A percentile compares a stretch with the other conserved stretches of the same genome.
These are phyloP conservation scores for Latrodectus elegans DNA, from an alignment of 2,888 invertebrate genomes.

Conservation along the genomic window DNA sequence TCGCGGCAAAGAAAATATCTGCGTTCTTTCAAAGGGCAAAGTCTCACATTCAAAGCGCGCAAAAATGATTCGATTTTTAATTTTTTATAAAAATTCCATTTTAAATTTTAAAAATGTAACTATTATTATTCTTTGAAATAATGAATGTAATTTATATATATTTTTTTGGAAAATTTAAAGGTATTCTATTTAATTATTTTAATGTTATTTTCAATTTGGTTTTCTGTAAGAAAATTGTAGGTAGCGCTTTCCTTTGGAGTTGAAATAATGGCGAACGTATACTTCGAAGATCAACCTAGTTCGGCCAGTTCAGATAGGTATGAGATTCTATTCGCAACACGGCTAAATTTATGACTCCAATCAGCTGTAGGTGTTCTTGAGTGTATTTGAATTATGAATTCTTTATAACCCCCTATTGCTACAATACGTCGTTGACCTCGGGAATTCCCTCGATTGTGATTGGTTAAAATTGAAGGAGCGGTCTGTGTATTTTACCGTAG, in stretches of 20 bases:
- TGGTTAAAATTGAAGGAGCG: conserved; percentile 42
- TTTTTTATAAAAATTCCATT: no score
- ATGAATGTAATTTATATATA: no score
- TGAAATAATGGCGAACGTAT: conserved; percentile 45
- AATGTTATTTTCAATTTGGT: no score
- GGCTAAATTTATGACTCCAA: background rate
- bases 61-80: no score
- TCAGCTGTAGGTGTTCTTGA: no score
- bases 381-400: conserved; percentile 4
- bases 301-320: conserved; percentile 95
- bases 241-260: conserved; percentile 36
- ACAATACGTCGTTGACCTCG: conserved; percentile 11
- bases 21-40: no score
- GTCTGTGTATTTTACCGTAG: conserved; percentile 8
- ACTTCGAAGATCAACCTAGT: conserved; percentile 83
- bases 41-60: no score
- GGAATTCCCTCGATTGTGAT: conserved; percentile 46
- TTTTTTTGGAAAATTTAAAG: no score
- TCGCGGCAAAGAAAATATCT: no score
- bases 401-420: background rate
- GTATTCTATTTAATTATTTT: no score
- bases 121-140: no score
- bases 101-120: no score
- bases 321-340: background rate
- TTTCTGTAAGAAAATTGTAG: conserved; percentile 9